Conservation (phyloP, 1,140 invertebrate genomes). For the Drosophila pectinifera region DNA sequence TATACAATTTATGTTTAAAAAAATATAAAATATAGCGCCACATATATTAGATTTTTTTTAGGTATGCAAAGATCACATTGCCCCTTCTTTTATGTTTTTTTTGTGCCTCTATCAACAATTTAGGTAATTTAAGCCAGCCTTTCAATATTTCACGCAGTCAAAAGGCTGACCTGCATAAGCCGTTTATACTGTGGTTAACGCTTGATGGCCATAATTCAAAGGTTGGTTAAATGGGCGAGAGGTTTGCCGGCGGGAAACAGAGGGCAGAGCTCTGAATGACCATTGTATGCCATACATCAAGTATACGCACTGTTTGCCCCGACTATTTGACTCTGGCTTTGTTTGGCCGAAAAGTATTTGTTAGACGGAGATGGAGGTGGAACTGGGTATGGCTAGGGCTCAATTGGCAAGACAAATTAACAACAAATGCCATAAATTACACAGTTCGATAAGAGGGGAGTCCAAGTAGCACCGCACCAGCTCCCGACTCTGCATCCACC, state of each 20-base stretch:
- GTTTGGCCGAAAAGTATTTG: conserved; percentile 38
- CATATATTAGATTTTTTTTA: not conserved
- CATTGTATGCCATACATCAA: conserved; percentile 70
- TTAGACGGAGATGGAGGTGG: conserved; percentile 6
- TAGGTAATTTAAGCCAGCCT: conserved; percentile 1
- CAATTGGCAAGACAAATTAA: conserved; percentile 73
- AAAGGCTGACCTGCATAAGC: conserved; percentile 41
- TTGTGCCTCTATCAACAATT: not conserved
- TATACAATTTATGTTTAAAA: no score
- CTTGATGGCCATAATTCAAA: conserved; percentile 67
- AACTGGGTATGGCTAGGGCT: conserved; percentile 22
- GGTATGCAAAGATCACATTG: not conserved
- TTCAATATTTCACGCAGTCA: conserved; percentile 13
- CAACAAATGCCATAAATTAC: conserved; percentile 79
- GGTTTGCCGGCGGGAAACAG: conserved; percentile 8
- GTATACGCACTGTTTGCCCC: conserved; percentile 67
- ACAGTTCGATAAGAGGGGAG: conserved; percentile 58
- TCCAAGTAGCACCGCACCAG: conserved; percentile 11
- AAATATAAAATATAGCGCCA: not conserved
- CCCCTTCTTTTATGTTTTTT: not conserved
- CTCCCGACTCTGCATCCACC: not conserved
- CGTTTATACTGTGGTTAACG: conserved; percentile 63
- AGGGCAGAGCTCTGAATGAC: conserved; percentile 45
- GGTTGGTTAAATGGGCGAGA: conserved; percentile 57
- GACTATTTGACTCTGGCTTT: conserved; percentile 47